Conservation (phyloP, 2,888 invertebrate species). For the Aphidius colemani region DNA sequence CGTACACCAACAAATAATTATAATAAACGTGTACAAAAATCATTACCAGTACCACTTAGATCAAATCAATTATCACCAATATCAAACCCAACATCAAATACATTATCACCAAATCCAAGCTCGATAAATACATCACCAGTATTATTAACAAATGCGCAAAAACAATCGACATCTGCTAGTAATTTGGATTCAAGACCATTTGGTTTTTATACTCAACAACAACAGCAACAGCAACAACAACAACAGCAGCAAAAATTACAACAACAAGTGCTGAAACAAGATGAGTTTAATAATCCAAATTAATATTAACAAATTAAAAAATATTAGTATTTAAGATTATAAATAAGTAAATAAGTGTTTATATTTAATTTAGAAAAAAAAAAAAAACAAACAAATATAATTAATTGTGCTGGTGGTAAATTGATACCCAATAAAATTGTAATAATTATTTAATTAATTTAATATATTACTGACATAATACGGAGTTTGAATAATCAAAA, state of each 20-base stretch:
- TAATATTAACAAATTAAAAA: too few species aligned
- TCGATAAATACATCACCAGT: conserved; percentile 26
- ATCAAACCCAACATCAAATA: conserved; percentile 28
- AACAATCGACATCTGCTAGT: background rate
- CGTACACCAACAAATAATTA: conserved; percentile 60
- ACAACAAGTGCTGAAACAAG: too few species aligned
- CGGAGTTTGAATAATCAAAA: too few species aligned
- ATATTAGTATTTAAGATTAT: too few species aligned
- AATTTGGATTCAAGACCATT: conserved; percentile 46
- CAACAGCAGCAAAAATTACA: background rate
- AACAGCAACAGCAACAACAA: conserved; percentile 29
- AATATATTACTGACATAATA: too few species aligned
- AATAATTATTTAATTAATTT: too few species aligned
- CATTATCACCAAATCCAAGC: conserved; percentile 33
- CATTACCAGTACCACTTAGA: conserved; percentile 54
- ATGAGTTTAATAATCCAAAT: too few species aligned
- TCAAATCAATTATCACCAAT: conserved; percentile 49
- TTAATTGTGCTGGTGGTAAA: too few species aligned
- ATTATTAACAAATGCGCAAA: conserved; percentile 32
- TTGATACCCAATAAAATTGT: too few species aligned
- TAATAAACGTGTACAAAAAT: conserved; percentile 46
- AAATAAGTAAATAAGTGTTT: background rate
- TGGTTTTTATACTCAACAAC: conserved; percentile 56
- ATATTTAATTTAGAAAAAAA: conserved; percentile 5
- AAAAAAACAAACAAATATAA: conserved; percentile 15